Evolutionary conservation across 2,888 invertebrate genomes (phyloP).

Genomic region (Andrena fulva): DNA sequence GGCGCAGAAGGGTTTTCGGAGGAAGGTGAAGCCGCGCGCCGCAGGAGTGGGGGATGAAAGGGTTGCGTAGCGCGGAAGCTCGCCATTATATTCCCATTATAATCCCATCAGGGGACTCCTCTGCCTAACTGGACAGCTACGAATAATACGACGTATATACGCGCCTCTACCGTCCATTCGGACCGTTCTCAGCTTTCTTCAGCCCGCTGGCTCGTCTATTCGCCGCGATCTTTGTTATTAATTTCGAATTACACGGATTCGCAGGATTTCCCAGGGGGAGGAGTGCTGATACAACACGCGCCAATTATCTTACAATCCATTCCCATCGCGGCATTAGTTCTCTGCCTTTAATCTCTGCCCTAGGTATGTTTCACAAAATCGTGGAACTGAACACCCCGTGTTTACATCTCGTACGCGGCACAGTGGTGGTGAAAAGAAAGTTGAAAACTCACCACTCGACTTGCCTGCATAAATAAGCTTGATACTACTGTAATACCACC

Average conservation of each 20-base stretch:
- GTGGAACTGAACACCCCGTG: not conserved
- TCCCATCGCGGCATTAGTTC: not conserved
- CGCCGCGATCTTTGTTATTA: slow-evolving; percentile 44
- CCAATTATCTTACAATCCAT: not conserved
- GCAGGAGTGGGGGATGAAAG: slow-evolving; percentile 58
- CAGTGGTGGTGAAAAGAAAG: no score
- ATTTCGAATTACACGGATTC: slow-evolving; percentile 41
- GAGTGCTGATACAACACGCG: not conserved
- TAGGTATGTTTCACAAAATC: not conserved
- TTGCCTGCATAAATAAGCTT: no score
- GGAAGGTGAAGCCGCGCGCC: slow-evolving; percentile 49
- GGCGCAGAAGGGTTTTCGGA: slow-evolving; percentile 48
- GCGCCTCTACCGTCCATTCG: slow-evolving; percentile 57
- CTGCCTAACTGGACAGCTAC: slow-evolving; percentile 77
- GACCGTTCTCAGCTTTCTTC: slow-evolving; percentile 26
- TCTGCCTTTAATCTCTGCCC: not conserved
- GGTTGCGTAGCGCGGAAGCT: slow-evolving; percentile 81
- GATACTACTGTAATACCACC: no score
- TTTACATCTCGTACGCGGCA: no score
- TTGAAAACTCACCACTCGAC: no score
- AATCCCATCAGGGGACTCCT: slow-evolving; percentile 82
- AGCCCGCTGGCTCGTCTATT: slow-evolving; percentile 18
- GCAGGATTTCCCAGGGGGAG: not conserved
- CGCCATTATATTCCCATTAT: slow-evolving; percentile 83
- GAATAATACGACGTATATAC: slow-evolving; percentile 72